Percentiles rank a stretch among this genome's conserved stretches.
phyloP scores from a whole-genome alignment of 1,140 invertebrate species.

The Akabosia matsudoensis region DNA sequence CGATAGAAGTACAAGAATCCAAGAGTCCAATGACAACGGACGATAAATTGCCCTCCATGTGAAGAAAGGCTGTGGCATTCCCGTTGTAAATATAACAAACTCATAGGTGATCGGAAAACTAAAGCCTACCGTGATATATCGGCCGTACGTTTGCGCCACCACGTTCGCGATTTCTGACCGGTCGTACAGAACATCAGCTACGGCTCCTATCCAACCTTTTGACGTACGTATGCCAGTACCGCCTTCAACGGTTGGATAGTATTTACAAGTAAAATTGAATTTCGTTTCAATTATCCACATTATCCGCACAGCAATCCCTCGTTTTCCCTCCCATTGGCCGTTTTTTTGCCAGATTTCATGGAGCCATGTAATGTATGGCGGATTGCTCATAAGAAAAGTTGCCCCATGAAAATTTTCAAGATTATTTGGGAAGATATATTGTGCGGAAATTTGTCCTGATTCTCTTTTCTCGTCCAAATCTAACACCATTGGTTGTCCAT shows the following conservation, averaged over 20 bases:
- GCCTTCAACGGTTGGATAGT: conserved; percentile 30
- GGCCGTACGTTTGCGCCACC: not conserved
- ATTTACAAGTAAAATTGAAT: conserved; percentile 32
- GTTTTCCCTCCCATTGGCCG: conserved; percentile 1
- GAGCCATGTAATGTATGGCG: conserved; percentile 22
- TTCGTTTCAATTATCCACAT: not conserved
- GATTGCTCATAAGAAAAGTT: conserved; percentile 8
- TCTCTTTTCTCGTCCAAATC: not conserved
- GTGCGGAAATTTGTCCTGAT: not conserved
- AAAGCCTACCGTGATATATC: conserved; percentile 24
- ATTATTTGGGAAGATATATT: not conserved
- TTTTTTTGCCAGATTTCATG: conserved; percentile 25
- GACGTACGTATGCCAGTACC: conserved; percentile 11
- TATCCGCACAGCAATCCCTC: not conserved
- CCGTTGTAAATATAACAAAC: conserved; percentile 36
- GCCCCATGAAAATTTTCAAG: conserved; percentile 30
- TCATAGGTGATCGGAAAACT: conserved; percentile 32
- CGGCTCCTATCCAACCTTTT: conserved; percentile 22
- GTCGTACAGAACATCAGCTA: not conserved
- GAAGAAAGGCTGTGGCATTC: conserved; percentile 16
- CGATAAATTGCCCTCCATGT: conserved; percentile 36
- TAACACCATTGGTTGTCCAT: not conserved
- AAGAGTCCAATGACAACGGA: conserved; percentile 18
- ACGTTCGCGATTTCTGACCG: not conserved
- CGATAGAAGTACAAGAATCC: conserved; percentile 7